These are phyloP conservation scores for Sycophila sp. DNA, from an alignment of 1,140 invertebrate genomes.

Conservation along the genomic window DNA sequence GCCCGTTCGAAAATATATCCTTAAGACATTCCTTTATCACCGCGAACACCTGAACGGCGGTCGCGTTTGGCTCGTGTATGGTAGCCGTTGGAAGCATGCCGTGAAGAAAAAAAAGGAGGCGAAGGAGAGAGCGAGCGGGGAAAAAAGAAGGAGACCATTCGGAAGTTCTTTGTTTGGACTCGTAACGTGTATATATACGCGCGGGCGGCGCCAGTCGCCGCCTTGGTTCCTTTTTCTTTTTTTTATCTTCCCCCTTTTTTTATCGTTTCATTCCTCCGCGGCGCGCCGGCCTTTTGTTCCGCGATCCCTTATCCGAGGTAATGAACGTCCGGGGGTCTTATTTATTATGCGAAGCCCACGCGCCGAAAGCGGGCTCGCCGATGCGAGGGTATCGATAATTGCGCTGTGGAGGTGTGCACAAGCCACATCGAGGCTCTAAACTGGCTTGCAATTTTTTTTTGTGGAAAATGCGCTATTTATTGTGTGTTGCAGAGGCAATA, in stretches of 20 bases:
- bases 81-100: too few relatives aligned
- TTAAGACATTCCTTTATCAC: too few relatives aligned
- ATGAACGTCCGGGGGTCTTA: background rate
- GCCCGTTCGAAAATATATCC: too few relatives aligned
- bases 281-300: background rate
- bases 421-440: background rate
- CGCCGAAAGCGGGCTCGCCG: background rate
- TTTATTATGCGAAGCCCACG: background rate
- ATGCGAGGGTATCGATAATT: background rate
- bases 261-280: background rate
- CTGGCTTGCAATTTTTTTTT: background rate
- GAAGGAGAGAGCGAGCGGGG: background rate
- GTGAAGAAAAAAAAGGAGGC: background rate
- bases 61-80: too few relatives aligned
- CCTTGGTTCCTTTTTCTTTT: background rate
- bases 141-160: background rate
- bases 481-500: background rate
- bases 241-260: background rate
- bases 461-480: background rate
- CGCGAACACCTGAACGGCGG: too few relatives aligned
- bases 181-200: background rate
- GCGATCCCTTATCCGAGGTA: background rate
- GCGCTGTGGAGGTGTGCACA: too few relatives aligned
- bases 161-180: constrained; percentile 25
- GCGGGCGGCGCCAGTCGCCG: background rate